Percentiles rank a stretch among this genome's conserved stretches.
phyloP scores from a whole-genome alignment of 2,113 vertebrate genomes.

The Indri indri region DNA sequence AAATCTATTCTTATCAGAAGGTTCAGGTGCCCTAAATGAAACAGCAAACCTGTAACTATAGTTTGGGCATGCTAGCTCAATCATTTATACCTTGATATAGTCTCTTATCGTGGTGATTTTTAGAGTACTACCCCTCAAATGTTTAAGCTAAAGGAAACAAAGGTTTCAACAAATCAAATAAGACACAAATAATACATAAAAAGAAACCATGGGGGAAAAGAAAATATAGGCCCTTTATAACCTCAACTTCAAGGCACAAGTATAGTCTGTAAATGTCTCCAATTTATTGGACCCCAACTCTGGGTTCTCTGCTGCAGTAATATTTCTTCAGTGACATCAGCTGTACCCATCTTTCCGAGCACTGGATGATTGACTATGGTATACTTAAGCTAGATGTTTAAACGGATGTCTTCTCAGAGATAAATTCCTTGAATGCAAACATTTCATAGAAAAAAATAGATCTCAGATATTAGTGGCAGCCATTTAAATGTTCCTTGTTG shows the following conservation, averaged over 20 bases:
- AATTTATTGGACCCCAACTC: not conserved
- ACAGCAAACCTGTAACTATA: not conserved
- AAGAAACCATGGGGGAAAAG: not conserved
- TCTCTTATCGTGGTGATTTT: not conserved
- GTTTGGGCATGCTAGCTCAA: not conserved
- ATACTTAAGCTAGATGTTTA: not conserved
- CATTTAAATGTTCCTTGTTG: not conserved
- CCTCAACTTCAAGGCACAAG: not conserved
- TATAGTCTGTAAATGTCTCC: not conserved
- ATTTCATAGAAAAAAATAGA: not conserved
- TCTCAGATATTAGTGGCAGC: not conserved
- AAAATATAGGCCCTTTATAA: not conserved
- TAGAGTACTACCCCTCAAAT: not conserved
- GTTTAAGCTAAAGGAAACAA: not conserved
- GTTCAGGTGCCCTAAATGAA: not conserved
- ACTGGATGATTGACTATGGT: too few species aligned
- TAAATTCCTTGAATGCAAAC: not conserved
- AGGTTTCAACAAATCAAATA: not conserved
- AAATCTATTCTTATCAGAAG: not conserved
- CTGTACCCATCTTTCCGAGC: not conserved
- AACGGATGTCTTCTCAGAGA: not conserved
- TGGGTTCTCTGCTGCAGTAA: not conserved
- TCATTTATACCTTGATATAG: not conserved
- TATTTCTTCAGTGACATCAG: not conserved
- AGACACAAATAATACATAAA: not conserved